Evolutionary conservation across 1,140 invertebrate species (phyloP), one percentile per base, ranked within the genome.

Genomic region (Dendroctonus ponderosae): DNA sequence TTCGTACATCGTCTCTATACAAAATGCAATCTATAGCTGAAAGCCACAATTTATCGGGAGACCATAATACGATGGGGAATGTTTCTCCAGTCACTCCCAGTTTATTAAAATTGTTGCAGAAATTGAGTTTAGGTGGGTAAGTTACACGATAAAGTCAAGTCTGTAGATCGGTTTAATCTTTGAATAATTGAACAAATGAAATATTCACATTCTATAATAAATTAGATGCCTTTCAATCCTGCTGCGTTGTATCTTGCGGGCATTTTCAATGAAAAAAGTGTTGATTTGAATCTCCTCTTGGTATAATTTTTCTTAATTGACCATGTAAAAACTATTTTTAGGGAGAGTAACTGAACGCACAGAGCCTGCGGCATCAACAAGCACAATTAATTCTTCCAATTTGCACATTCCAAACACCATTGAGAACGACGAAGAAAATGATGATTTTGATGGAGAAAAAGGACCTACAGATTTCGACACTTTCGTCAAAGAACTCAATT

Each of bases 271-370:
- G 26, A 26, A 26, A 26, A 2, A 26, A 26, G 26, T 26, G 26
- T 26, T 26, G 26, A 26, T 26, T n/a, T n/a, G n/a, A n/a, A 26
- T 1, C 26, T 26, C 1, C 26, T 26, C 26, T 26, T 26, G 26
- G 26, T 26, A 26, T 26, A 1, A 26, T 26, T 26, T 26, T 26
- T 26, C 26, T 26, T 26, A 26, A 26, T 26, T 26, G 26, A 26
- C 26, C 26, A 26, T 26, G 3, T 26, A 39, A 56, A n/a, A 39
- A 12, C 40, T 26, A 42, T 41, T 56, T 69, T 60, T 49, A 66
- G 68, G 63, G 9, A 60, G 68, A 57, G 68, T 69, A 9, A 67
- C 65, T 9, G 69, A 70, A 59, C 63, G 67, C 43, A 67, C 59
- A 6, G 66, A 68, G 41, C n/a, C 60, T 7, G 41, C 38, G 38